Conservation (phyloP, 2,888 invertebrate species). For the Nomada flava region DNA sequence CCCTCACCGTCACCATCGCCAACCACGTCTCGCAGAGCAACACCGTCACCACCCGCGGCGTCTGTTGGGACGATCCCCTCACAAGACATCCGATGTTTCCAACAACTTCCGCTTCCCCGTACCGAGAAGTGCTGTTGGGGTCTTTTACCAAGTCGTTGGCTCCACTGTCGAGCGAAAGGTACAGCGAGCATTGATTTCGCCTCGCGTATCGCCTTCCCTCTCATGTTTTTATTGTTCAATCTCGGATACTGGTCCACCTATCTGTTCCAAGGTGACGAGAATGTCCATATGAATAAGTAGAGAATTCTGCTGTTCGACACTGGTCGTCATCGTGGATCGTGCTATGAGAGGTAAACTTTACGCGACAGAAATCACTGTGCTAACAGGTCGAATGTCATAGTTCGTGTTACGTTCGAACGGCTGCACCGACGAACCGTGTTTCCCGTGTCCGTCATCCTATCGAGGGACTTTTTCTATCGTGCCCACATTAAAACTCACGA, state of each 20-base stretch:
- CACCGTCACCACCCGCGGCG: slow-evolving; percentile 68
- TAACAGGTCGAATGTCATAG: no score
- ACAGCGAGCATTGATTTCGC: slow-evolving; percentile 95
- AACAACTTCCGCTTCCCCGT: slow-evolving; percentile 66
- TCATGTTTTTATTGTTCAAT: slow-evolving; percentile 97
- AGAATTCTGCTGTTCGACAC: background rate
- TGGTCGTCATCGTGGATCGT: no score
- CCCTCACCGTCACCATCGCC: slow-evolving; percentile 76
- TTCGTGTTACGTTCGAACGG: no score
- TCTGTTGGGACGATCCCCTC: slow-evolving; percentile 45
- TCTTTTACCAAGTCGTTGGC: slow-evolving; percentile 75
- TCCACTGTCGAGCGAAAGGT: slow-evolving; percentile 79
- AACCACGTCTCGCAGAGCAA: slow-evolving; percentile 68
- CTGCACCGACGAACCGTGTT: no score
- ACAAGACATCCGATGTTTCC: slow-evolving; percentile 70
- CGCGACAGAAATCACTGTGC: no score
- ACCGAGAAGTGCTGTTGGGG: slow-evolving; percentile 75
- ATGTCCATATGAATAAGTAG: slow-evolving; percentile 93
- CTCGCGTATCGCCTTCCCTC: slow-evolving; percentile 96
- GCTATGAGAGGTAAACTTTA: no score
- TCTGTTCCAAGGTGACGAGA: slow-evolving; percentile 90
- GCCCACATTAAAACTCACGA: no score
- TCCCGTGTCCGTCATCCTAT: no score
- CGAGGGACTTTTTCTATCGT: no score
- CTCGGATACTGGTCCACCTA: slow-evolving; percentile 97